These are phyloP conservation scores for Macrostomum cliftonense DNA, from an alignment of 2,888 invertebrate species.

Conservation along the genomic window DNA sequence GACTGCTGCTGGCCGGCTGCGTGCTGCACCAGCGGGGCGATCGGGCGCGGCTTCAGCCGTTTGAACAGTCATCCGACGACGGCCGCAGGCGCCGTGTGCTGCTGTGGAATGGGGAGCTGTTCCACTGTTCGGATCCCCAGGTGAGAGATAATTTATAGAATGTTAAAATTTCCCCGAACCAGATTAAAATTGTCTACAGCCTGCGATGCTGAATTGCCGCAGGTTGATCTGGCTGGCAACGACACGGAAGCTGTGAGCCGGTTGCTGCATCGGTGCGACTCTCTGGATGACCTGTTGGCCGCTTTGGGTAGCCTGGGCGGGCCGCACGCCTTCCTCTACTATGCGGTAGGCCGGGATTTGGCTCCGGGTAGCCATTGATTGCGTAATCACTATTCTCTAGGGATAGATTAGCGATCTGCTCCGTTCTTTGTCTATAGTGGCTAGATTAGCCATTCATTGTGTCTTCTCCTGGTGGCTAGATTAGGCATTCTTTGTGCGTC, in stretches of 20 bases:
- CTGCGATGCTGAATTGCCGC: not conserved
- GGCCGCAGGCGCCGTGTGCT: constrained; percentile 38
- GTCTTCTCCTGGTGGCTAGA: too few relatives aligned
- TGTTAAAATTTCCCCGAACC: too few relatives aligned
- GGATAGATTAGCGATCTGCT: too few relatives aligned
- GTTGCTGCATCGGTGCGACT: constrained; percentile 16
- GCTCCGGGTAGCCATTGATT: not conserved
- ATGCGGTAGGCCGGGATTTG: constrained; percentile 35
- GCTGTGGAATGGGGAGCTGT: constrained; percentile 75
- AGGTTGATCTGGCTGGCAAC: constrained; percentile 21
- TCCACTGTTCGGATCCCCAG: constrained; percentile 42
- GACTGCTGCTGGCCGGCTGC: constrained; percentile 25
- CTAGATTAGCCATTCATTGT: too few relatives aligned
- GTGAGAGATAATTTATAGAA: too few relatives aligned
- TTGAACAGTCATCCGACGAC: constrained; percentile 43
- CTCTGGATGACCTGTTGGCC: constrained; percentile 27
- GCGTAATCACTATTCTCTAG: not conserved
- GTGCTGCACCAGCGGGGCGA: constrained; percentile 70
- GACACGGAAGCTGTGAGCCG: constrained; percentile 26
- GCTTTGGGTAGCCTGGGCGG: constrained; percentile 50
- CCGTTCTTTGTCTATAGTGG: too few relatives aligned
- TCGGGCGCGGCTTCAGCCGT: constrained; percentile 50
- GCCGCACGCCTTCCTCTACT: constrained; percentile 65
- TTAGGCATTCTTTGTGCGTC: too few relatives aligned
- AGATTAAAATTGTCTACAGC: too few relatives aligned